Evolutionary conservation across 1,140 invertebrate genomes (phyloP), one percentile per base, ranked within the genome.

Genomic region (Bombus confusus): DNA sequence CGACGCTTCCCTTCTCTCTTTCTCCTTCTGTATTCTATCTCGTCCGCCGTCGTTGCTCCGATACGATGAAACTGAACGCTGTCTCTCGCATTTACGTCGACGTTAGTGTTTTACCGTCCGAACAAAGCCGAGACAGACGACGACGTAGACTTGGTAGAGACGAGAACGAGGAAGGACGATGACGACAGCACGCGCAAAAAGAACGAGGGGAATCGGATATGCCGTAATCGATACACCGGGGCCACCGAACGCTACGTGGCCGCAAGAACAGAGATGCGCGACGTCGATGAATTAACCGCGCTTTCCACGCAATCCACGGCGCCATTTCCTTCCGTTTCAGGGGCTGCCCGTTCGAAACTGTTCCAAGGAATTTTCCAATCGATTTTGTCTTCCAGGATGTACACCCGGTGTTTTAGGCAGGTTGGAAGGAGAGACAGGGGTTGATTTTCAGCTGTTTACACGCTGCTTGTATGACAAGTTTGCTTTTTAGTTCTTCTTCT

Each of bases 171-270:
- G 43, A 39, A 43, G 34, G 80, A 64, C 43, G 37, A 59, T 69
- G 57, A 75, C 80, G 71, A 76, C 37, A 76, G 57, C 31, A 66
- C 72, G 80, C 41, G 81, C 73, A 79, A 84, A 84, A 84, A 79
- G 76, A 79, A 84, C 74, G 76, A 64, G 72, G 76, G 83, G 83
- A 84, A 84, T 79, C 76, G 76, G 83, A 79, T 79, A 84, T 79
- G 75, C 74, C 76, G 83, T 83, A 83, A 83, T 83, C 81, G 81
- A 83, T 83, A 83, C 81, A 83, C 28, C 81, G 74, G 43, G 57
- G 74, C 71, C n/a, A 64, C 80, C 80, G 80, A 82, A 82, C 80
- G 80, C 52, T 82, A 81, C 79, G 79, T 82, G 80, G 69, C 52
- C 71, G 71, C 71, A 74, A 82, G 69, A 72, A 81, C 69, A 43